Base-by-base conservation (phyloP, 2,888 invertebrate genomes). In the Epinotia bilunana region DNA sequence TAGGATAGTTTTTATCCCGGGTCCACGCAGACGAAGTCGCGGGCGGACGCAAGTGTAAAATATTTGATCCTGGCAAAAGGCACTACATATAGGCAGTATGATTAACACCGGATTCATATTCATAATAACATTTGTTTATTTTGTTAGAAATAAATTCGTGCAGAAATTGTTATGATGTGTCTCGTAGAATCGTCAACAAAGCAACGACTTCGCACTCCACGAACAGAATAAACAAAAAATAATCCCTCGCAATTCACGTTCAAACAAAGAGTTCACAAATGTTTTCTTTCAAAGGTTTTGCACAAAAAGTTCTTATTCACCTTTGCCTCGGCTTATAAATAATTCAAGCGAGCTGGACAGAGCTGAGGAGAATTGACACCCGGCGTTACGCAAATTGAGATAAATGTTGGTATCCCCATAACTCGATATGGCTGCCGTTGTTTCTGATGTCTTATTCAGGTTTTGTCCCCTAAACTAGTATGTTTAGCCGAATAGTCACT, bases 341-440 rank as follows among this genome's bases (percentile, higher is more conserved):
- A 57, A 75, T 75, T 71, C 75, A 75, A 53, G 16, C 18, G 18
- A 53, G 20, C 64, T 62, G 71, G 70, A 65, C 70, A 58, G 68
- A 64, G 62, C 23, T 63, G 18, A 16, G 33, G 65, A 55, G 60
- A 62, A 72, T 67, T 67, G 75, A 75, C 75, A 72, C 72, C 61
- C 53, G 53, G 39, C 7, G 57, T 57, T 60, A 53, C 55, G 67
- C 65, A 75, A 75, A 75, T 71, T 75, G 71, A 39, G 71, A 75
- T 72, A 67, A 67, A 72, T 20, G 65, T 46, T 60, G 43, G 60
- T 65, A 70, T 70, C 65, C 43, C 18, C 55, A 61, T 67, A 65
- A 71, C 60, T 13, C 64, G 61, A 65, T 61, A 75, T 61, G 57
- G 63, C 3, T 49, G 23, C n/a, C 18, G 53, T 3, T 43, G 49